Base-by-base conservation (phyloP, 2,888 invertebrate genomes). In the Fragum fragum region DNA sequence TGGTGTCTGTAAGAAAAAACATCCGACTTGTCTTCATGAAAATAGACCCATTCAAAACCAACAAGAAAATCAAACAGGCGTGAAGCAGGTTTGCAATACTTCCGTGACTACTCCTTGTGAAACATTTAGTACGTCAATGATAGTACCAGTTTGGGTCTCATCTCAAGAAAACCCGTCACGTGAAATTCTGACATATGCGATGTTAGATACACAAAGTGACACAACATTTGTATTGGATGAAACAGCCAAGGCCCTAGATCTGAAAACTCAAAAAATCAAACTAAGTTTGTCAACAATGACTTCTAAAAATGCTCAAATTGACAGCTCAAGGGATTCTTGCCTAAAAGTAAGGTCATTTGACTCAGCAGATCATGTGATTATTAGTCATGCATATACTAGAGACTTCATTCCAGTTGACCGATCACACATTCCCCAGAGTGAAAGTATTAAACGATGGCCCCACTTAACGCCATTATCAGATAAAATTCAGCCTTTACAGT, bases 201-300 rank as follows among this genome's bases (percentile, higher is more conserved):
- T 83, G 5, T 23, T 83, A 6, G 80, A 83, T n/a, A 80, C 80
- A 21, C 83, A 80, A 71, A 83, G 83, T 23, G 83, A 83, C 23
- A 82, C 82, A n/a, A 76, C 78, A 6, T 79, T 79, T 26, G 68
- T 83, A 5, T 47, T 71, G 2, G 53, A 79, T 14, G 79, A 83
- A 1, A 70, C 73, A 18, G 70, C 57, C 1, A 28, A 55, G 6
- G 55, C 74, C 14, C 29, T 80, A 11, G 3, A 77, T 1, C 39
- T 63, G 7, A 7, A 0, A 23, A 2, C 39, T 6, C 26, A 75
- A 66, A 57, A 52, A 1, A 29, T 69, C 7, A 73, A 57, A 36
- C 63, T 77, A 0, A 77, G 80, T 28, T 57, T 83, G 26, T 83
- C 79, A n/a, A 80, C 79, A 1, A 83, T 83, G 77, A 75, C 79